Evolutionary conservation across 1,140 invertebrate genomes (phyloP).

Genomic region (Andrena cerasifolii): DNA sequence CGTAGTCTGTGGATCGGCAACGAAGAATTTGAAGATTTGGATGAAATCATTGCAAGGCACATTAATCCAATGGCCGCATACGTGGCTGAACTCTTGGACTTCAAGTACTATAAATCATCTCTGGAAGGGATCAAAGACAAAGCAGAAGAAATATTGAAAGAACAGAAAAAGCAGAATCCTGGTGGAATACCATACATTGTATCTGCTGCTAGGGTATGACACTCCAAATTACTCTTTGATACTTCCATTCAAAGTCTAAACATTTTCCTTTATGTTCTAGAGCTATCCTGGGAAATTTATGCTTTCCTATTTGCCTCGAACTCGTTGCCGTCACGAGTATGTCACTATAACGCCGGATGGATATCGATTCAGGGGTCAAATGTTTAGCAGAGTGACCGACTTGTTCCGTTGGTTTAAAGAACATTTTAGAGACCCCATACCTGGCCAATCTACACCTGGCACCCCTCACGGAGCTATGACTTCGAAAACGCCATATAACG

Average conservation of each 20-base stretch:
- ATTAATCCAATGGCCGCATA: constrained; percentile 97
- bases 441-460: constrained; percentile 87
- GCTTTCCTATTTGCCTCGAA: constrained; percentile 95
- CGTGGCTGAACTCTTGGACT: constrained; percentile 94
- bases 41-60: constrained; percentile 98
- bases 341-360: constrained; percentile 96
- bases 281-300: constrained; percentile 97
- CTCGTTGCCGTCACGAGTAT: constrained; percentile 94
- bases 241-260: constrained; percentile 9
- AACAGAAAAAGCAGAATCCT: constrained; percentile 93
- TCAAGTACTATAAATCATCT: constrained; percentile 93
- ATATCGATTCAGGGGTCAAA: constrained; percentile 93
- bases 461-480: constrained; percentile 86
- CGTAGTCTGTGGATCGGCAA: constrained; percentile 91
- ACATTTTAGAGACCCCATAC: constrained; percentile 96
- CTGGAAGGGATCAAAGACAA: constrained; percentile 90
- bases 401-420: constrained; percentile 99
- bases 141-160: constrained; percentile 93
- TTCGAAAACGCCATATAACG: constrained; percentile 86
- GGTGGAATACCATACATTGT: constrained; percentile 96
- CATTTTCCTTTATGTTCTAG: constrained; percentile 68
- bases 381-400: constrained; percentile 92
- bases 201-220: constrained; percentile 88
- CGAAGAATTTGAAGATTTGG: constrained; percentile 98
- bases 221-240: not conserved